phyloP scores from a whole-genome alignment of 2,113 vertebrate species.

The Hiodon alosoides region DNA sequence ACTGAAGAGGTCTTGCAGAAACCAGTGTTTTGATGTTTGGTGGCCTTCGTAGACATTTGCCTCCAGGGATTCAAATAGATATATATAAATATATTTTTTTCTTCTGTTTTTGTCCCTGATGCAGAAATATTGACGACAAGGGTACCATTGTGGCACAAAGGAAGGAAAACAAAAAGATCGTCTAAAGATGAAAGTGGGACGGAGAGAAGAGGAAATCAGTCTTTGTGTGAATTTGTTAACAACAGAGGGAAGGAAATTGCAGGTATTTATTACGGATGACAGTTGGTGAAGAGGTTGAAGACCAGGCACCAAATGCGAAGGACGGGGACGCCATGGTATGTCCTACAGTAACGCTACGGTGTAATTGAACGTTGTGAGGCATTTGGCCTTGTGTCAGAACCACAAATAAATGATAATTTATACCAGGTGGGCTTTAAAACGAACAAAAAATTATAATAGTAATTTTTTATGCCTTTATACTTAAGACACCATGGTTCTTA shows the following conservation, averaged over 20 bases:
- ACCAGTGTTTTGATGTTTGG: neutral
- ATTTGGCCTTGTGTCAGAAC: too few relatives aligned
- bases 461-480: too few relatives aligned
- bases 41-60: neutral
- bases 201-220: neutral
- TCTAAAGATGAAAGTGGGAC: neutral
- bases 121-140: neutral
- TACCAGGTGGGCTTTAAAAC: too few relatives aligned
- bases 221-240: neutral
- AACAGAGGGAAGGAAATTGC: neutral
- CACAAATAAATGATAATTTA: too few relatives aligned
- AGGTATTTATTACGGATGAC: slow-evolving; percentile 9
- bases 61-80: neutral
- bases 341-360: too few relatives aligned
- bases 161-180: neutral
- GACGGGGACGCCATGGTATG: too few relatives aligned
- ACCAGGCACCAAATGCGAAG: too few relatives aligned
- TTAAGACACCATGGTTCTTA: too few relatives aligned
- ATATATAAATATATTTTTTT: neutral
- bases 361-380: too few relatives aligned
- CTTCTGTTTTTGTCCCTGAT: neutral
- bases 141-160: neutral
- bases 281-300: neutral
- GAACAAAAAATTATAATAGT: too few relatives aligned
- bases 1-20: neutral